phyloP scores from a whole-genome alignment of 23 tunicate genomes.

The Aplidium turbinatum region DNA sequence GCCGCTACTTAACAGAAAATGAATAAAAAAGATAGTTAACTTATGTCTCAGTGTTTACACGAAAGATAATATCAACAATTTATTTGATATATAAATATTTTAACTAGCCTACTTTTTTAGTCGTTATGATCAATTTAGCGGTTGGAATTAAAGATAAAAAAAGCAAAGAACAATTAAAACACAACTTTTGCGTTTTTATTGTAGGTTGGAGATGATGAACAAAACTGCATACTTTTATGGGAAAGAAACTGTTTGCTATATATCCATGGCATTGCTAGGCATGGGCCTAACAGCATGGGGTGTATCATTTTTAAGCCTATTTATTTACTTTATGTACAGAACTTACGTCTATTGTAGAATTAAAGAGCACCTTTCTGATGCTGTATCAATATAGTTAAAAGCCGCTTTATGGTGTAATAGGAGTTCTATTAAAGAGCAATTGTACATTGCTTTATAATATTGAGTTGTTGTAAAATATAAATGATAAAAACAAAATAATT shows the following conservation, averaged over 20 bases:
- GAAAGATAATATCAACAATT: too few species aligned
- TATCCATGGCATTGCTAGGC: slow-evolving; percentile 34
- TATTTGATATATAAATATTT: too few species aligned
- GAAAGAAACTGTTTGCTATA: slow-evolving; percentile 9
- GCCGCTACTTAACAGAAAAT: too few species aligned
- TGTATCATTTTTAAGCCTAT: slow-evolving; percentile 37
- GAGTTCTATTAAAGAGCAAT: not conserved
- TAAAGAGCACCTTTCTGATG: slow-evolving; percentile 28
- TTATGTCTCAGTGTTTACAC: too few species aligned
- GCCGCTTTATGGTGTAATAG: not conserved
- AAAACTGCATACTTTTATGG: slow-evolving; percentile 42
- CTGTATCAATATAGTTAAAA: not conserved
- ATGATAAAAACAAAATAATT: not conserved
- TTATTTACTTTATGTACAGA: slow-evolving; percentile 44
- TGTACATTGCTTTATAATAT: not conserved
- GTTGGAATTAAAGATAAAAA: not conserved
- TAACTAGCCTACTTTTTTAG: too few species aligned
- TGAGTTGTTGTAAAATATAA: not conserved
- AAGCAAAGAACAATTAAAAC: too few species aligned
- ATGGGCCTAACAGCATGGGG: slow-evolving; percentile 63
- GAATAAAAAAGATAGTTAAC: too few species aligned
- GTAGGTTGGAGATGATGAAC: slow-evolving; percentile 55
- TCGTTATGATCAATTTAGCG: not conserved
- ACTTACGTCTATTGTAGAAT: slow-evolving; percentile 64
- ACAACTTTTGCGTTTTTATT: slow-evolving; percentile 10